Conservation (phyloP, 1,140 invertebrate genomes). For the Rhyzopertha dominica region DNA sequence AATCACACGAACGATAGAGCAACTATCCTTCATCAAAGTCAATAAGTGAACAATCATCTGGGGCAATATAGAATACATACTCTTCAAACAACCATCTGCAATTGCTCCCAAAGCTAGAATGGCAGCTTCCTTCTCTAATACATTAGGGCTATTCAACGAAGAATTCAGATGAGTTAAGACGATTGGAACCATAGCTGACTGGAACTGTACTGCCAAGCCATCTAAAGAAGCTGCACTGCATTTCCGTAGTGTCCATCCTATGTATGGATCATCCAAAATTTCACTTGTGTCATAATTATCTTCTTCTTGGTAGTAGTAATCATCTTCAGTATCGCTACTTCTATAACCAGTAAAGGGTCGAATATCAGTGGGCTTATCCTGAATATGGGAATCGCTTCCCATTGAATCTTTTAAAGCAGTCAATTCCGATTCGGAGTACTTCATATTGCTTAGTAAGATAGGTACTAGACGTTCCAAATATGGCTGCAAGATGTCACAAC, state of each 20-base stretch:
- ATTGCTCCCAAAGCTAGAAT: constrained; percentile 84
- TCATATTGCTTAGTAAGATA: constrained; percentile 92
- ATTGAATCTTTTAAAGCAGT: constrained; percentile 74
- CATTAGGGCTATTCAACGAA: constrained; percentile 89
- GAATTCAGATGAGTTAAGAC: constrained; percentile 94
- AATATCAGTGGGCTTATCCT: constrained; percentile 39
- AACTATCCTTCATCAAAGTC: constrained; percentile 84
- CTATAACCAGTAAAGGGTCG: constrained; percentile 31
- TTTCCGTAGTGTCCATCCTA: constrained; percentile 97
- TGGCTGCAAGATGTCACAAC: constrained; percentile 82
- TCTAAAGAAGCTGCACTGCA: constrained; percentile 98
- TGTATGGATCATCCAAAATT: constrained; percentile 82
- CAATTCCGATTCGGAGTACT: constrained; percentile 95
- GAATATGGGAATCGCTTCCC: constrained; percentile 33
- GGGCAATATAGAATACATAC: constrained; percentile 91
- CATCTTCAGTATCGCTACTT: constrained; percentile 48
- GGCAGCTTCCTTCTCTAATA: constrained; percentile 92
- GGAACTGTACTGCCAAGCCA: constrained; percentile 93
- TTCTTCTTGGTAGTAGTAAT: constrained; percentile 49
- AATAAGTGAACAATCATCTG: constrained; percentile 95
- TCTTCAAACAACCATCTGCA: constrained; percentile 97
- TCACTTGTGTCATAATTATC: constrained; percentile 73
- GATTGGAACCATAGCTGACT: constrained; percentile 87
- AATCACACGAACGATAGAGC: constrained; percentile 94
- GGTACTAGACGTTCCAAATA: constrained; percentile 84